Conservation (phyloP, 2,888 invertebrate species). For the Trachelus tabidus region DNA sequence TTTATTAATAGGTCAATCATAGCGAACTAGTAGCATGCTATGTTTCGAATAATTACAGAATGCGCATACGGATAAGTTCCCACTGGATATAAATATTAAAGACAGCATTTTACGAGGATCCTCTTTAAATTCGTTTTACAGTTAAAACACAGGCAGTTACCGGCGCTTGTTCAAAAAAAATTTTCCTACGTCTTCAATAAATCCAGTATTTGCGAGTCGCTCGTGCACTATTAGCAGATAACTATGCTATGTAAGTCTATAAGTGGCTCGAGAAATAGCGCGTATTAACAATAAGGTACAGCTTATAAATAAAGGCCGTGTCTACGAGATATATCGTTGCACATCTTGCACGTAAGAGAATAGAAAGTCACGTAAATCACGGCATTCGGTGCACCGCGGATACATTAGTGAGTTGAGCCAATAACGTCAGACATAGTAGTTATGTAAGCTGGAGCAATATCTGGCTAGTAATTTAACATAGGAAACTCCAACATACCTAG, state of each 20-base stretch:
- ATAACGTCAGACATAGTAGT: not conserved
- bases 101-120: not conserved
- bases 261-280: not conserved
- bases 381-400: slow-evolving; percentile 25
- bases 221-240: not conserved
- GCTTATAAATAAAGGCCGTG: slow-evolving; percentile 17
- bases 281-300: not conserved
- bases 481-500: not conserved
- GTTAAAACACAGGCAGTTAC: too few species aligned
- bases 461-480: not conserved
- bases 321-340: slow-evolving; percentile 11
- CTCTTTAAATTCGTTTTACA: not conserved
- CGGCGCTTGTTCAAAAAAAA: not conserved
- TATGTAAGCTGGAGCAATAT: slow-evolving; percentile 2
- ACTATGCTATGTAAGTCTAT: not conserved
- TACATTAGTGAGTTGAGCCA: slow-evolving; percentile 12
- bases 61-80: not conserved
- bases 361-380: slow-evolving; percentile 42
- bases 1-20: not conserved
- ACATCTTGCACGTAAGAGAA: slow-evolving; percentile 33
- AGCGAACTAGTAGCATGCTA: not conserved
- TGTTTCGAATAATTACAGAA: not conserved
- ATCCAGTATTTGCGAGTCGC: not conserved
- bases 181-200: not conserved
- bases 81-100: not conserved